Evolutionary conservation across 2,888 invertebrate species (phyloP).

Genomic region (Ypsolopha sequella): DNA sequence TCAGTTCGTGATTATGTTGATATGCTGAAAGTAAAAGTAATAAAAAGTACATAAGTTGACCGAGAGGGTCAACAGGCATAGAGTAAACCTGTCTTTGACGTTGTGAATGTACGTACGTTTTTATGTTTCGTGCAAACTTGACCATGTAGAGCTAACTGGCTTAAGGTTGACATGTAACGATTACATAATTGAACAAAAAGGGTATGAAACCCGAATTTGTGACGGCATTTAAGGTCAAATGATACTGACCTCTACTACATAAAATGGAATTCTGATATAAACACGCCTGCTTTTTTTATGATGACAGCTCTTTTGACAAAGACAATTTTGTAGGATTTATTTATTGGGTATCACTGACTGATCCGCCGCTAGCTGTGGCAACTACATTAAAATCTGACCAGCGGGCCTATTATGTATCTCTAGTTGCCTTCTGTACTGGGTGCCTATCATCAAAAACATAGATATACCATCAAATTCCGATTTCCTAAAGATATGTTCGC

Average conservation of each 20-base stretch:
- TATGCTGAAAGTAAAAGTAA: not conserved
- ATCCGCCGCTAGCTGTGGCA: no score
- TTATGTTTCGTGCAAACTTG: not conserved
- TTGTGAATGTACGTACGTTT: not conserved
- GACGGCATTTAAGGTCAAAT: not conserved
- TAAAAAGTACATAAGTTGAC: not conserved
- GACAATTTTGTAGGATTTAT: no score
- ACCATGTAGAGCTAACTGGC: constrained; percentile 1
- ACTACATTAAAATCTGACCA: no score
- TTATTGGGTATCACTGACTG: no score
- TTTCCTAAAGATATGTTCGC: no score
- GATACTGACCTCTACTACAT: not conserved
- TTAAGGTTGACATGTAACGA: constrained; percentile 1
- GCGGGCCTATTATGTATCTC: no score
- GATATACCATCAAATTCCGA: no score
- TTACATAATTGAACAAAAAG: not conserved
- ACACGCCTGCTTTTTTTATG: not conserved
- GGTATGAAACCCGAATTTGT: not conserved
- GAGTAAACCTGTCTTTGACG: not conserved
- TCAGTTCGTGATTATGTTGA: no score
- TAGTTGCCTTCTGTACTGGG: no score
- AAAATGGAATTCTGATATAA: not conserved
- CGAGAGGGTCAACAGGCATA: not conserved
- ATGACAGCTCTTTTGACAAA: no score
- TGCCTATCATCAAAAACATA: no score